These are phyloP conservation scores for Callosobruchus maculatus DNA, from an alignment of 2,888 invertebrate genomes.

Conservation along the genomic window DNA sequence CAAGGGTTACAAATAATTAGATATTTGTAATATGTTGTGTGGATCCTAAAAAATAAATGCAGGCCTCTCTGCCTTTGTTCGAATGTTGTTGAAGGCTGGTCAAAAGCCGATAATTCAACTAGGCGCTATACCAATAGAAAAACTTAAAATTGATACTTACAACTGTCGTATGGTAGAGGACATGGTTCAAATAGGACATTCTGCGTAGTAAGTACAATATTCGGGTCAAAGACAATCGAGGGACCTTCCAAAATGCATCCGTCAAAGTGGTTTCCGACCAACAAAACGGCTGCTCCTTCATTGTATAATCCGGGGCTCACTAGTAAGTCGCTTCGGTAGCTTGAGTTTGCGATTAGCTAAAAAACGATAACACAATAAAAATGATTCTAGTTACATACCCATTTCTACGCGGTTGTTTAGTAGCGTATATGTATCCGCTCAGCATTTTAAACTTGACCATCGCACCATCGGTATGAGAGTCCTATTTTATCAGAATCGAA, in stretches of 20 bases:
- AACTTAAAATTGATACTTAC: slow-evolving; percentile 51
- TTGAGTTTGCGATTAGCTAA: slow-evolving; percentile 73
- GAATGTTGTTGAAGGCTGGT: too few species aligned
- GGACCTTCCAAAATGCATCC: slow-evolving; percentile 86
- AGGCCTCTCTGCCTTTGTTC: too few species aligned
- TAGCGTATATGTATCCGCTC: too few species aligned
- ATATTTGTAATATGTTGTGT: too few species aligned
- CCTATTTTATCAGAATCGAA: too few species aligned
- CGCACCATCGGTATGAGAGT: too few species aligned
- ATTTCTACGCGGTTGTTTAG: too few species aligned
- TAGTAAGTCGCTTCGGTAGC: slow-evolving; percentile 72
- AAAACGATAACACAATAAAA: slow-evolving; percentile 12
- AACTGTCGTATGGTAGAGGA: slow-evolving; percentile 69
- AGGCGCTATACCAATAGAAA: not conserved
- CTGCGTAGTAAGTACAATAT: slow-evolving; percentile 56
- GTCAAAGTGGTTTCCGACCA: slow-evolving; percentile 76
- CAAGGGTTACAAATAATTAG: too few species aligned
- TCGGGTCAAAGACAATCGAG: slow-evolving; percentile 72
- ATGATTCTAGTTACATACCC: too few species aligned
- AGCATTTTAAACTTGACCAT: too few species aligned
- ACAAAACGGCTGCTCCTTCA: slow-evolving; percentile 68
- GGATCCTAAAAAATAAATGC: too few species aligned
- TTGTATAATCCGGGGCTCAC: slow-evolving; percentile 68
- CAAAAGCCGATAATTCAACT: too few species aligned
- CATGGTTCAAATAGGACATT: slow-evolving; percentile 75